A percentile compares a stretch with the other conserved stretches of the same genome.
Conservation (phyloP, 1,140 invertebrate genomes). For the Rhopalosiphum padi region DNA sequence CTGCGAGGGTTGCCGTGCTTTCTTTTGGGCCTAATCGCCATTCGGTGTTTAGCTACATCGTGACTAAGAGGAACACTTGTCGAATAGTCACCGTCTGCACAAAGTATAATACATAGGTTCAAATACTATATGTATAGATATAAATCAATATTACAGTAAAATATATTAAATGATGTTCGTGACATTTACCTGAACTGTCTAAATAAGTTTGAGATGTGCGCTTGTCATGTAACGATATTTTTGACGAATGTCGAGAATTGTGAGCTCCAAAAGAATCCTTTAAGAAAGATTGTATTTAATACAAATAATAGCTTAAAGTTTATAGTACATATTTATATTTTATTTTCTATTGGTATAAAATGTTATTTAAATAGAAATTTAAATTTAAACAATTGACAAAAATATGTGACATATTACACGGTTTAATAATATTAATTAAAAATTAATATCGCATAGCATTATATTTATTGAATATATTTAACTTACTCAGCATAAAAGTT, state of each 20-base stretch:
- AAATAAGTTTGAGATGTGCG: constrained; percentile 59
- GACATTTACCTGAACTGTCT: constrained; percentile 41
- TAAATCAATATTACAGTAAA: background rate
- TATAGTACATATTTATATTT: background rate
- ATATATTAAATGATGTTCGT: background rate
- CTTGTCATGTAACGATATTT: constrained; percentile 66
- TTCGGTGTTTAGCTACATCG: constrained; percentile 79
- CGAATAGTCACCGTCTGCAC: constrained; percentile 42
- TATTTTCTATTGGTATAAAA: background rate
- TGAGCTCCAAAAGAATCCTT: constrained; percentile 65
- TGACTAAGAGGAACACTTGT: constrained; percentile 70
- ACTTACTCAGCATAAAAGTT: too few species aligned
- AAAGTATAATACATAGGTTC: background rate
- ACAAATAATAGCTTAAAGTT: background rate
- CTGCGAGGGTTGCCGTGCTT: constrained; percentile 75
- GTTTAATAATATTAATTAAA: too few species aligned
- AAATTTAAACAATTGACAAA: background rate
- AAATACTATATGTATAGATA: background rate
- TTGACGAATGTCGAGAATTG: constrained; percentile 66
- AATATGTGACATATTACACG: background rate
- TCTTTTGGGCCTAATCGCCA: constrained; percentile 76
- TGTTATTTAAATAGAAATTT: background rate
- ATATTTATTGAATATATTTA: too few species aligned
- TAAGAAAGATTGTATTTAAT: constrained; percentile 24
- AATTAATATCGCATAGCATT: too few species aligned